Conservation (phyloP, 2,797 vertebrate genomes). For the Apodemus agrarius region DNA sequence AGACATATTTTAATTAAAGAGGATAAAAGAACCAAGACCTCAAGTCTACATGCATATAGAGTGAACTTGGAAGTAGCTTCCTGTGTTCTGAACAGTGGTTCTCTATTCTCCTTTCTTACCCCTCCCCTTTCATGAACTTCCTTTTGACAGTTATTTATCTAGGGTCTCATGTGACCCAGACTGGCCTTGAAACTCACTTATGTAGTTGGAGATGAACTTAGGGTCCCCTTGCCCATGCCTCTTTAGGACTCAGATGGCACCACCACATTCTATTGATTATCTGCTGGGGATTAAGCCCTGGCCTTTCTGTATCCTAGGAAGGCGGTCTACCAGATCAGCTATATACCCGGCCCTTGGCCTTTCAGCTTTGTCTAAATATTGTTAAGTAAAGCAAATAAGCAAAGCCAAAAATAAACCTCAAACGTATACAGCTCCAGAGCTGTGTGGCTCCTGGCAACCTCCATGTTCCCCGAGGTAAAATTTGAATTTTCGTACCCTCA, state of each 20-base stretch:
- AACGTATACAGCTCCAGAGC: neutral
- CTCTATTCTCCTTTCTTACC: neutral
- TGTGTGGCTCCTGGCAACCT: neutral
- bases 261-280: neutral
- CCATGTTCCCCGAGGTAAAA: neutral
- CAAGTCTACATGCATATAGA: neutral
- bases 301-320: neutral
- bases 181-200: neutral
- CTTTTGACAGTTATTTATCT: neutral
- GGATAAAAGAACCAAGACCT: neutral
- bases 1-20: constrained; percentile 42
- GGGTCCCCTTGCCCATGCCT: neutral
- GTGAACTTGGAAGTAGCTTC: neutral
- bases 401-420: neutral
- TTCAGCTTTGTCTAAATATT: constrained; percentile 33
- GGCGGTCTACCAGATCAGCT: neutral
- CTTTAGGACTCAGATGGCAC: neutral
- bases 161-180: neutral
- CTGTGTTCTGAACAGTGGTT: neutral
- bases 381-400: constrained; percentile 20
- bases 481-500: neutral
- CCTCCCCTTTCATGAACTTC: neutral
- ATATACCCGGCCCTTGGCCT: neutral
- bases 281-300: neutral
- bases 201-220: neutral